Base-by-base conservation (phyloP, 2,113 vertebrate species). In the Plectropomus leopardus region DNA sequence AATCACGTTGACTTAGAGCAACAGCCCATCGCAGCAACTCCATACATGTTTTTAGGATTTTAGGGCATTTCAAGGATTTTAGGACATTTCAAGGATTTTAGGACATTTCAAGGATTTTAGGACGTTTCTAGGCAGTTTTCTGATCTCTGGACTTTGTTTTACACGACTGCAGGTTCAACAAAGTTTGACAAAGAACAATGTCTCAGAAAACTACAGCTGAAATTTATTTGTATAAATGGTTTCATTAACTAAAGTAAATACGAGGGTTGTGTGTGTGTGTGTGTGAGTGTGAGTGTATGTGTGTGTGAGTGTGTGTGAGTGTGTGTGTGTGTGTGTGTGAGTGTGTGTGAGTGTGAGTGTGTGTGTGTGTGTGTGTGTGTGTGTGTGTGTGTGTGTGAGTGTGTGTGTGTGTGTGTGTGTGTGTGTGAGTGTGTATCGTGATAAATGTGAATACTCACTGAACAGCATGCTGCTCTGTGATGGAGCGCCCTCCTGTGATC, bases 391-490 rank as follows among this genome's bases (percentile, higher is more conserved):
- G 7, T 42, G 21, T 42, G n/a, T 16, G n/a, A n/a, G n/a, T 16
- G 2, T 60, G 32, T 40, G 13, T 61, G 7, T 42, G 21, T 42
- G n/a, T 16, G n/a, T 16, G 2, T 60, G 32, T 40, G 13, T 61
- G 7, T 42, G 21, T 42, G n/a, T 16, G n/a, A n/a, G n/a, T n/a
- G n/a, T 59, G 1, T 16, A 50, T 9, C 2, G 5, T 75, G 40
- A 58, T 24, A n/a, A 45, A 47, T 16, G 10, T 73, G 6, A n/a
- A 13, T 55, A 17, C 26, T 15, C 17, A 17, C 26, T 15, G 14
- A 47, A 23, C 55, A 70, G 50, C 45, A 53, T 61, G 54, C 17
- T 23, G 44, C 50, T 58, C 28, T 59, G 26, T 59, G 45, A 11
- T 34, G 13, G 17, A 17, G 63, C 8, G 1, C 54, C 81, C 28